Conservation (phyloP, 1,140 invertebrate species). For the Calliopsis andreniformis region DNA sequence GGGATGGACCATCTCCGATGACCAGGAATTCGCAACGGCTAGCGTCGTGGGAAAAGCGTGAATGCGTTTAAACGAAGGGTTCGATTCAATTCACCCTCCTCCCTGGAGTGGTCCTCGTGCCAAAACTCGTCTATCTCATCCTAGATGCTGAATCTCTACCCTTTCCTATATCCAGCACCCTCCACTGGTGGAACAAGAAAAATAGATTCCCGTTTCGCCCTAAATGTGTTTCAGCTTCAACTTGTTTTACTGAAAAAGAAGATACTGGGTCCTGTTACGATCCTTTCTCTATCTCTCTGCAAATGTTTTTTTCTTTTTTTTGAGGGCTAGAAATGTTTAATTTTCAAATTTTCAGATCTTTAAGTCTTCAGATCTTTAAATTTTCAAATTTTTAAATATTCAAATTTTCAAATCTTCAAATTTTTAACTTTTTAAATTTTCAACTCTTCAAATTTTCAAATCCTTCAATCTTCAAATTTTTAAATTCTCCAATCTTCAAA, state of each 20-base stretch:
- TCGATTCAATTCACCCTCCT: constrained; percentile 52
- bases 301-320: too few relatives aligned
- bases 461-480: too few relatives aligned
- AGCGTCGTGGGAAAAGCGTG: constrained; percentile 62
- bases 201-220: neutral
- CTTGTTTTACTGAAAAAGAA: neutral
- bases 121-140: constrained; percentile 25
- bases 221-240: neutral
- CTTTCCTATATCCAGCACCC: neutral
- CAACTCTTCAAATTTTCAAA: too few relatives aligned
- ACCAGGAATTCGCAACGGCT: constrained; percentile 61
- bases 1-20: constrained; percentile 61
- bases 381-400: too few relatives aligned
- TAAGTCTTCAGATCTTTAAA: too few relatives aligned
- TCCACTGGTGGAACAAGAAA: neutral
- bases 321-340: too few relatives aligned
- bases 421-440: too few relatives aligned
- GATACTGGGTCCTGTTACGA: too few relatives aligned
- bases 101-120: constrained; percentile 10
- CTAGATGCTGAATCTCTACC: neutral
- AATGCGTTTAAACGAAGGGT: constrained; percentile 51
- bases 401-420: too few relatives aligned
- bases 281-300: too few relatives aligned
- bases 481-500: too few relatives aligned
- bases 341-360: too few relatives aligned